Base-by-base conservation (phyloP, 2,797 vertebrate species). In the Lates japonicus region DNA sequence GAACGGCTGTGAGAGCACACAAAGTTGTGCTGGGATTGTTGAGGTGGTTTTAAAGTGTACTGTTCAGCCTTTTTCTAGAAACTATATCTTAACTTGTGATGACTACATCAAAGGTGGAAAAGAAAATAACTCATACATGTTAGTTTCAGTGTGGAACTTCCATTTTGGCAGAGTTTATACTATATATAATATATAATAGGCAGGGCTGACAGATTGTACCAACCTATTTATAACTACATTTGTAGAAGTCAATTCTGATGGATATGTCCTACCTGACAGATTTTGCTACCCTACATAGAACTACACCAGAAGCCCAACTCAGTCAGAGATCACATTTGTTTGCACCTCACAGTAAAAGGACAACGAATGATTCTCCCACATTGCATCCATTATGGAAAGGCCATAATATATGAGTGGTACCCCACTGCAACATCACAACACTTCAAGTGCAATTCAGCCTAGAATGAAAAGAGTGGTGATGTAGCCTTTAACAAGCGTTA, bases 391-490 rank as follows among this genome's bases (percentile, higher is more conserved):
- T 17, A 17, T 37, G 52, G 19, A n/a, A 29, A 11, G 2, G 62
- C n/a, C 7, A 66, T 2, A 48, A 1, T 25, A 39, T 31, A 35
- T 48, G 37, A 75, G 46, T 22, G 16, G 33, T 11, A 22, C n/a
- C 20, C 19, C 22, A 17, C 17, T 70, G 42, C 22, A 57, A 19
- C 55, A 46, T 20, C 72, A 44, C 17, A 5, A 29, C 33, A 20
- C 44, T 51, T 65, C n/a, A 74, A 35, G 14, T 41, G 61, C 16
- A 20, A n/a, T 49, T 81, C 57, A 62, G 12, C 46, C 37, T 14
- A 54, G 29, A 60, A 12, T 41, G n/a, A 20, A 22, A 39, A 49
- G 17, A 49, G 20, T 51, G 49, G 3, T 22, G 59, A 59, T 20
- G 17, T 19, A 14, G 12, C 58, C n/a, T 7, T 60, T 5, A 29